Conservation (phyloP, 2,888 invertebrate genomes). For the Ditula angustiorana region DNA sequence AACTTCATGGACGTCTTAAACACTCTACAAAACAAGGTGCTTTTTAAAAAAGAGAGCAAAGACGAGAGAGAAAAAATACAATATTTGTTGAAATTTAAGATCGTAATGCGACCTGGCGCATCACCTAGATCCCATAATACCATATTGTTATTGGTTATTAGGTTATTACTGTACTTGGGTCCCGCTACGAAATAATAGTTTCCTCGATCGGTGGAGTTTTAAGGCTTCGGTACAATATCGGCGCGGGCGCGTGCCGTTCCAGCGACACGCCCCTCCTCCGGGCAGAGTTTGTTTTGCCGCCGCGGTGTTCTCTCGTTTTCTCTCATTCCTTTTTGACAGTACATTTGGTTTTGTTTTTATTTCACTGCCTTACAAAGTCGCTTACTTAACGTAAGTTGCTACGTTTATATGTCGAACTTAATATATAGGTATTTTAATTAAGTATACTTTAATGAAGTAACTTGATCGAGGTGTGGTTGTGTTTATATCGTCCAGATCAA, state of each 20-base stretch:
- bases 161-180: constrained; percentile 30
- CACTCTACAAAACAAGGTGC: too few relatives aligned
- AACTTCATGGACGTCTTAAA: too few relatives aligned
- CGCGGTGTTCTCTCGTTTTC: constrained; percentile 45
- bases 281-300: constrained; percentile 76
- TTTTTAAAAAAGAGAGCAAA: not conserved
- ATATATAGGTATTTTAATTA: too few relatives aligned
- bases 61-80: not conserved
- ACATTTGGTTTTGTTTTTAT: not conserved
- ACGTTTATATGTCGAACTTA: too few relatives aligned
- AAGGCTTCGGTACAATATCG: constrained; percentile 42
- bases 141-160: constrained; percentile 34
- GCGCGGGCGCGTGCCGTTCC: constrained; percentile 71
- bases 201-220: constrained; percentile 33
- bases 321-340: constrained; percentile 27
- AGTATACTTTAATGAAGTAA: too few relatives aligned
- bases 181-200: constrained; percentile 39
- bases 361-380: not conserved
- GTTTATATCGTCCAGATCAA: too few relatives aligned
- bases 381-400: not conserved
- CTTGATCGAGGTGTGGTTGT: too few relatives aligned
- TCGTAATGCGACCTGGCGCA: constrained; percentile 2
- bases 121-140: constrained; percentile 35
- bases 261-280: constrained; percentile 64
- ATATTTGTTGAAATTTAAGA: constrained; percentile 21